Evolutionary conservation across 2,888 invertebrate genomes (phyloP).

Genomic region (Troides oblongomaculatus): DNA sequence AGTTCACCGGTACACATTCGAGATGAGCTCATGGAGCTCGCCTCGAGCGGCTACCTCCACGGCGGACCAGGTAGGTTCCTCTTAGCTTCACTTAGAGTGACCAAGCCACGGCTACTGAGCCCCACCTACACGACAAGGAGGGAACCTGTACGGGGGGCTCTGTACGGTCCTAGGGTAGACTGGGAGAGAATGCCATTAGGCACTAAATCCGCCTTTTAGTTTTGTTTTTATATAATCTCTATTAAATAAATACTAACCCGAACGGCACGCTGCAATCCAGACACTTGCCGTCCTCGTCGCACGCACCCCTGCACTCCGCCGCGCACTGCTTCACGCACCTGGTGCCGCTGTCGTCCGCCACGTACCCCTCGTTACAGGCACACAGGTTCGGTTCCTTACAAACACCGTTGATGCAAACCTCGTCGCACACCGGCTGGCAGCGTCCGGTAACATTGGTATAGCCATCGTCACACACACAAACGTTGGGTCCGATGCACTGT

Average conservation of each 20-base stretch:
- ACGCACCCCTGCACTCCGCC: conserved; percentile 38
- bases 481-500: conserved; percentile 73
- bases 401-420: conserved; percentile 46
- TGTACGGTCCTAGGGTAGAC: too few relatives aligned
- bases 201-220: too few relatives aligned
- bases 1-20: too few relatives aligned
- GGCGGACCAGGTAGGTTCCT: too few relatives aligned
- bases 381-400: conserved; percentile 65
- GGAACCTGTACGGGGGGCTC: too few relatives aligned
- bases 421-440: conserved; percentile 46
- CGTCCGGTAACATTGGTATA: conserved; percentile 52
- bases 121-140: too few relatives aligned
- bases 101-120: too few relatives aligned
- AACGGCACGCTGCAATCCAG: conserved; percentile 12
- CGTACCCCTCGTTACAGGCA: conserved; percentile 61
- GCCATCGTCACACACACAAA: conserved; percentile 80
- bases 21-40: too few relatives aligned
- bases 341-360: conserved; percentile 28
- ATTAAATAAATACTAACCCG: conserved; percentile 9
- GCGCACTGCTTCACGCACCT: conserved; percentile 42
- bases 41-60: too few relatives aligned
- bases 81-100: too few relatives aligned
- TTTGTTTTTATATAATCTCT: too few relatives aligned
- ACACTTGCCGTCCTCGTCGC: conserved; percentile 36
- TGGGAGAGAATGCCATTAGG: too few relatives aligned